Conservation (phyloP, 2,113 vertebrate genomes). For the Dicerorhinus sumatrensis region DNA sequence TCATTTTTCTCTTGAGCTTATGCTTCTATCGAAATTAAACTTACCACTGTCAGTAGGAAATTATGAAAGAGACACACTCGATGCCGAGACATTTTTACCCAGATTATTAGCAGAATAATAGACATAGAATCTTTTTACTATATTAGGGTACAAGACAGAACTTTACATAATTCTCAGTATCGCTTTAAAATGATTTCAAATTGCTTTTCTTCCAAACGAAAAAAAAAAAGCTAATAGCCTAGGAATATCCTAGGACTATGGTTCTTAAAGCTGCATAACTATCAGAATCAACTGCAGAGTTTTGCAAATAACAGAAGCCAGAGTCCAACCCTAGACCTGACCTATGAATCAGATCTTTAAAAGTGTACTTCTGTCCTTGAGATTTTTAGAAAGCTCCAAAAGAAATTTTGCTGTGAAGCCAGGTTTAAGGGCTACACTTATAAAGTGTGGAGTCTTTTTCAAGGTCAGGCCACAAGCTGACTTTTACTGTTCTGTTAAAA, state of each 20-base stretch:
- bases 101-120: conserved; percentile 17
- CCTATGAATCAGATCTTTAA: conserved; percentile 41
- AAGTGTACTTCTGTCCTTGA: neutral
- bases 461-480: neutral
- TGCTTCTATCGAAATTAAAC: neutral
- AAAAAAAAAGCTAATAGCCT: neutral
- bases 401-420: neutral
- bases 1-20: conserved; percentile 15
- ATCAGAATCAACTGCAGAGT: neutral
- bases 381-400: neutral
- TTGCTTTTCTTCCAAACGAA: neutral
- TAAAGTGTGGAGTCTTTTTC: neutral
- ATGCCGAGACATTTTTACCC: neutral
- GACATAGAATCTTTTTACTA: conserved; percentile 14
- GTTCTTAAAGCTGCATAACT: neutral
- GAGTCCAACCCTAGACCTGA: neutral
- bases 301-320: neutral
- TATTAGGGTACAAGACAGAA: neutral
- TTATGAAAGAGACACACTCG: neutral
- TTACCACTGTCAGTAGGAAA: neutral
- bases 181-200: conserved; percentile 31
- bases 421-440: neutral
- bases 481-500: neutral
- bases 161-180: neutral
- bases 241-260: neutral